phyloP scores from a whole-genome alignment of 2,888 invertebrate species.

The Nycteola revayana region DNA sequence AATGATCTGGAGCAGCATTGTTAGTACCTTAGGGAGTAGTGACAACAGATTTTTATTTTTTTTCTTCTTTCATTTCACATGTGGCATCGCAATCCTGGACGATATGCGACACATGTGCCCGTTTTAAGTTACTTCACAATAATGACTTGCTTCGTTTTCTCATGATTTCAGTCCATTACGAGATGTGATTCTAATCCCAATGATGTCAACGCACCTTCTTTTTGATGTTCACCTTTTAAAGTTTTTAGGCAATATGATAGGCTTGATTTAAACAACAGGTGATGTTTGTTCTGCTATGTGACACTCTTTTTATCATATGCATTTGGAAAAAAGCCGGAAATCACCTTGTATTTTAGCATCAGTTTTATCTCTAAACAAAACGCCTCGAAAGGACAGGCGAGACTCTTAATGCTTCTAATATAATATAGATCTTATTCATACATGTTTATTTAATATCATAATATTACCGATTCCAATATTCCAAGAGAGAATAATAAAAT shows the following conservation, averaged over 20 bases:
- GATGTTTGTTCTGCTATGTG: conserved; percentile 42
- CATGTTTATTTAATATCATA: no score
- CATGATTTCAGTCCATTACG: conserved; percentile 63
- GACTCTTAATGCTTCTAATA: no score
- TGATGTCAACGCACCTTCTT: conserved; percentile 59
- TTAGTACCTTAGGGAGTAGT: conserved; percentile 77
- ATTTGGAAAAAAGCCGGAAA: no score
- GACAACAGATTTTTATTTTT: conserved; percentile 79
- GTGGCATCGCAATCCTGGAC: conserved; percentile 80
- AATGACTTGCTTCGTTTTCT: conserved; percentile 75
- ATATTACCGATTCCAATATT: no score
- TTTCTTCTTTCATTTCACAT: conserved; percentile 74
- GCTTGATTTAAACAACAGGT: conserved; percentile 53
- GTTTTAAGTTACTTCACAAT: conserved; percentile 76
- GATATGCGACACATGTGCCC: conserved; percentile 80
- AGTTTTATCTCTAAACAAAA: no score
- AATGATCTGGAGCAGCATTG: conserved; percentile 63
- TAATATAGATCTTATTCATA: no score
- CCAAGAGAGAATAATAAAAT: no score
- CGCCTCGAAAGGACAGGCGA: no score
- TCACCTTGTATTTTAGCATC: no score
- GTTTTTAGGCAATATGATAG: conserved; percentile 62
- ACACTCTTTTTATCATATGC: conserved; percentile 14
- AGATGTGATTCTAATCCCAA: conserved; percentile 45
- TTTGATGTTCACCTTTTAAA: conserved; percentile 65